Evolutionary conservation across 2,888 invertebrate genomes (phyloP).

Genomic region (Drosophila atripex): DNA sequence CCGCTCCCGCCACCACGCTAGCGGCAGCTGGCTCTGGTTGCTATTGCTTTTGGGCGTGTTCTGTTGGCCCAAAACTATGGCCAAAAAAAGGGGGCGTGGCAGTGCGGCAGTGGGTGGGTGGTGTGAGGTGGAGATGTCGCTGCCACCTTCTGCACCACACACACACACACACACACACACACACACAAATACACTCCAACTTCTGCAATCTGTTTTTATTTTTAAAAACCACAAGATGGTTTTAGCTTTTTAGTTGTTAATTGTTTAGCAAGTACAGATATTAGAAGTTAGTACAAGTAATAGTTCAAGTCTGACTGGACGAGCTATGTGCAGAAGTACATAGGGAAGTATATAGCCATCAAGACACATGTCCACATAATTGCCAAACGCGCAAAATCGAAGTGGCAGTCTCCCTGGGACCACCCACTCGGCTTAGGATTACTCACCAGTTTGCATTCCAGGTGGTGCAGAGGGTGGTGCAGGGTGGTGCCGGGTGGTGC

Average conservation of each 20-base stretch:
- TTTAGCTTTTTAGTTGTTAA: too few species aligned
- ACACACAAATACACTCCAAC: not conserved
- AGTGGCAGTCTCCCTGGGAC: slow-evolving; percentile 52
- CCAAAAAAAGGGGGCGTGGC: slow-evolving; percentile 4
- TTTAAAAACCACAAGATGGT: too few species aligned
- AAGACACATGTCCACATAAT: slow-evolving; percentile 77
- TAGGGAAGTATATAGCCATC: slow-evolving; percentile 47
- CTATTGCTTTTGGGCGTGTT: slow-evolving; percentile 40
- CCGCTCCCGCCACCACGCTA: too few species aligned
- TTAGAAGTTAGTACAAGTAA: too few species aligned
- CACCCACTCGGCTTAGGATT: slow-evolving; percentile 36
- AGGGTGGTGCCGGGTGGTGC: slow-evolving; percentile 42
- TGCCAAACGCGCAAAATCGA: slow-evolving; percentile 78
- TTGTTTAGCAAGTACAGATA: too few species aligned
- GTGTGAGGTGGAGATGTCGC: slow-evolving; percentile 20
- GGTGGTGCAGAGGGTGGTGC: slow-evolving; percentile 30
- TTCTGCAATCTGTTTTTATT: too few species aligned
- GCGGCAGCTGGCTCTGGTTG: slow-evolving; percentile 47
- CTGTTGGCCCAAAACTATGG: slow-evolving; percentile 40
- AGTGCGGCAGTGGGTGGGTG: not conserved
- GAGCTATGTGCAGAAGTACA: not conserved
- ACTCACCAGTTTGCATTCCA: slow-evolving; percentile 36
- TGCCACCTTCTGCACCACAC: slow-evolving; percentile 10
- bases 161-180: too few species aligned
- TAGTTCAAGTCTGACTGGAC: too few species aligned